Conservation (phyloP, 2,797 vertebrate genomes). For the Xiphophorus birchmanni region DNA sequence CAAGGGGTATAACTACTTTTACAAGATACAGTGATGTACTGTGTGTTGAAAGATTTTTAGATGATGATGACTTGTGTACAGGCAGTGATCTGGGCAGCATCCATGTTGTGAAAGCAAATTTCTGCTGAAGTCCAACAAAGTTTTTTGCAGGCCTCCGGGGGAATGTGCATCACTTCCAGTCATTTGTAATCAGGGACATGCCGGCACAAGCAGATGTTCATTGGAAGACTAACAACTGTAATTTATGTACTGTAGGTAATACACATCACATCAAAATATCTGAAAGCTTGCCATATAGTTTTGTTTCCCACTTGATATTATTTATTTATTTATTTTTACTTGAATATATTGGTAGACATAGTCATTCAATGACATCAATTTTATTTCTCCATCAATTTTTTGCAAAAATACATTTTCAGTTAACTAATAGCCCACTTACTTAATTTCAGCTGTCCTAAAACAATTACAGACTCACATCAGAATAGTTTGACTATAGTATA, state of each 20-base stretch:
- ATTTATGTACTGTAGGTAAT: slow-evolving; percentile 19
- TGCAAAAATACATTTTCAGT: slow-evolving; percentile 2
- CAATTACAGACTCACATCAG: not conserved
- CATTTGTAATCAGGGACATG: slow-evolving; percentile 42
- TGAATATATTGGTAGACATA: not conserved
- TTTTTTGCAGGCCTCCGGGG: slow-evolving; percentile 32
- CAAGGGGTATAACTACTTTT: not conserved
- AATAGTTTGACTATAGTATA: slow-evolving; percentile 8
- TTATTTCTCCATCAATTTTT: slow-evolving; percentile 47
- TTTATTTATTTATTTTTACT: not conserved
- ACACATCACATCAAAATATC: slow-evolving; percentile 12
- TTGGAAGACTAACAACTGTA: slow-evolving; percentile 20
- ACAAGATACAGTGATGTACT: not conserved
- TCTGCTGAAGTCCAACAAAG: slow-evolving; percentile 39
- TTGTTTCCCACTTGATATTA: not conserved
- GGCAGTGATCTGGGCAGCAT: slow-evolving; percentile 30
- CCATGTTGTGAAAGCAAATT: slow-evolving; percentile 53
- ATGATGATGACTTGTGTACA: slow-evolving; percentile 30
- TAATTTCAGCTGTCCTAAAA: not conserved
- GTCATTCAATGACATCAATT: slow-evolving; percentile 24
- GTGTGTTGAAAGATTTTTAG: slow-evolving; percentile 2
- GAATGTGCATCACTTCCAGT: slow-evolving; percentile 71
- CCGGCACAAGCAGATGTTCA: slow-evolving; percentile 62
- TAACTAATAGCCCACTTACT: slow-evolving; percentile 33
- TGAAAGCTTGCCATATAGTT: not conserved